Conservation (phyloP, 1,140 invertebrate genomes). For the Bradysia coprophila region DNA sequence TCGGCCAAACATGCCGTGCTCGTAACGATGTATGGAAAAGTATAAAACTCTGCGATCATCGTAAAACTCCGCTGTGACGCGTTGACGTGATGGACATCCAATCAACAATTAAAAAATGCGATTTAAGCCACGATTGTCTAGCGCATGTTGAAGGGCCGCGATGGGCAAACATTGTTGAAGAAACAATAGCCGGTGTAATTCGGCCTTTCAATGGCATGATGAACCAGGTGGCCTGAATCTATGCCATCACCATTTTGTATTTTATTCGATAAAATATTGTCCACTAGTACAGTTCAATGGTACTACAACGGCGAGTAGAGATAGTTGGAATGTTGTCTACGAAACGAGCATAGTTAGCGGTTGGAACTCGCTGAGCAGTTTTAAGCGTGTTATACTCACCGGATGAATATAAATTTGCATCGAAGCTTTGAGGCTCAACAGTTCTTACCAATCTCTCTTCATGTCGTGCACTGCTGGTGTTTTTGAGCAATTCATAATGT, state of each 20-base stretch:
- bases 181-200: constrained; percentile 79
- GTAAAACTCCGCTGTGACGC: constrained; percentile 91
- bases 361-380: too few relatives aligned
- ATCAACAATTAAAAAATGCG: constrained; percentile 82
- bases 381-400: too few relatives aligned
- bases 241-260: constrained; percentile 75
- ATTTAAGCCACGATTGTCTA: constrained; percentile 35
- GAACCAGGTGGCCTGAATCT: constrained; percentile 80
- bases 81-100: constrained; percentile 94
- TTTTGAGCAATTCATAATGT: constrained; percentile 42
- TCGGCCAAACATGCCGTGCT: constrained; percentile 89
- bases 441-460: constrained; percentile 43
- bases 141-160: constrained; percentile 64
- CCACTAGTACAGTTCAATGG: constrained; percentile 63
- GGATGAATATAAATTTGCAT: constrained; percentile 78
- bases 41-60: constrained; percentile 85
- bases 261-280: constrained; percentile 43
- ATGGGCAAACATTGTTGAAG: constrained; percentile 97
- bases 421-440: constrained; percentile 63
- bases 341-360: too few relatives aligned
- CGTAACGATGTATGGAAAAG: constrained; percentile 94
- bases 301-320: constrained; percentile 55
- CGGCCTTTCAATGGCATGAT: constrained; percentile 85
- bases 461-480: constrained; percentile 33
- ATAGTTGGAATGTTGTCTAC: constrained; percentile 60